These are phyloP conservation scores for Corynorhinus townsendii DNA, from an alignment of 2,113 vertebrate species.

Conservation along the genomic window DNA sequence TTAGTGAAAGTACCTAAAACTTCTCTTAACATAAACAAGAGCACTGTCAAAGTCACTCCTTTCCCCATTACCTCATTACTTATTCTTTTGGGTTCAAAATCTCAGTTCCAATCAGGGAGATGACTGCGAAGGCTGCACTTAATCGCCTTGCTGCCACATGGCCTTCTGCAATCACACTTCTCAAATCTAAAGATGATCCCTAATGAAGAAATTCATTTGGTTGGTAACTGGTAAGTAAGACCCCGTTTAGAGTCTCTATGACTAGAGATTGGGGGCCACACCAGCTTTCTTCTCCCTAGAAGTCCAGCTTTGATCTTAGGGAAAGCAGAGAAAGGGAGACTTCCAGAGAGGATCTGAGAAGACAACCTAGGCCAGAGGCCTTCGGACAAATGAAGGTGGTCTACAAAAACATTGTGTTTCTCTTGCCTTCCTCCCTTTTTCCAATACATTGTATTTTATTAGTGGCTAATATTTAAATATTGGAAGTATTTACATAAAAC, in stretches of 20 bases:
- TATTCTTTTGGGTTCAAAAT: constrained; percentile 66
- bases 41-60: constrained; percentile 23
- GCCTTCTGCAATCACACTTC: constrained; percentile 50
- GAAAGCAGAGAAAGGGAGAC: background rate
- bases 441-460: background rate
- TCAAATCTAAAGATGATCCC: constrained; percentile 12
- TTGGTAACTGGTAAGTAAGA: background rate
- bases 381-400: background rate
- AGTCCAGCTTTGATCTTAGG: background rate
- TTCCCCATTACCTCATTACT: constrained; percentile 56
- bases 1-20: constrained; percentile 49
- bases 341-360: background rate
- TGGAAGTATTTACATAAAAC: background rate
- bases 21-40: constrained; percentile 66
- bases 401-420: background rate
- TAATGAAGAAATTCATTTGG: constrained; percentile 49
- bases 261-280: background rate
- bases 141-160: constrained; percentile 49
- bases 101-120: constrained; percentile 66
- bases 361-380: background rate
- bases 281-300: background rate
- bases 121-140: constrained; percentile 47
- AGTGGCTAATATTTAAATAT: constrained; percentile 9
- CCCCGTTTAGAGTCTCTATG: background rate
- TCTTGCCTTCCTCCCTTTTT: rapidly evolving